Evolutionary conservation across 2,888 invertebrate genomes (phyloP).

Genomic region (Elaeidobius kamerunicus): DNA sequence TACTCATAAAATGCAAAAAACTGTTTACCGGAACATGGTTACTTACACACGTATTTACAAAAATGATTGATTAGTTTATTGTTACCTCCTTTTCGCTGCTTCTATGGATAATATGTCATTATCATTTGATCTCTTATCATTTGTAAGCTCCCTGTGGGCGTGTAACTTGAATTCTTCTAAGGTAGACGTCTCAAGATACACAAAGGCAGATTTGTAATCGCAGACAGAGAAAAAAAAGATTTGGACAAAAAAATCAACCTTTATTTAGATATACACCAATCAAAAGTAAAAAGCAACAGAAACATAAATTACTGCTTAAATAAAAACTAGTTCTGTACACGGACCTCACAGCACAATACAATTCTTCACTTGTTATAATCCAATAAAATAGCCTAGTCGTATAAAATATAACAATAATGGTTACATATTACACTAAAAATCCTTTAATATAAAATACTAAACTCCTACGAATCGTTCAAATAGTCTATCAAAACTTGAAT

Average conservation of each 20-base stretch:
- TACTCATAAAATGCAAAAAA: too few relatives aligned
- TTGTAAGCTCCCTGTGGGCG: too few relatives aligned
- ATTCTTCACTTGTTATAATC: conserved; percentile 20
- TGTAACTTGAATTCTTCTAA: too few relatives aligned
- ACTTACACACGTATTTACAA: too few relatives aligned
- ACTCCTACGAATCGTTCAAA: not conserved
- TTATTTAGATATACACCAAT: conserved; percentile 43
- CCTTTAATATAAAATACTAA: conserved; percentile 7
- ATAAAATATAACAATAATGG: conserved; percentile 1
- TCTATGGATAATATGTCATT: too few relatives aligned
- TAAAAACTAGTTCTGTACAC: conserved; percentile 41
- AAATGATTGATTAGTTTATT: too few relatives aligned
- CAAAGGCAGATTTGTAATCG: too few relatives aligned
- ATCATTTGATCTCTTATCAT: too few relatives aligned
- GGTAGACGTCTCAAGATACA: too few relatives aligned
- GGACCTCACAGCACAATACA: conserved; percentile 22
- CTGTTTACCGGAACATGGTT: too few relatives aligned
- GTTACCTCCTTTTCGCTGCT: too few relatives aligned
- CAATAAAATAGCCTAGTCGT: conserved; percentile 6
- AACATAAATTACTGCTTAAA: conserved; percentile 45
- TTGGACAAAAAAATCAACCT: conserved; percentile 33
- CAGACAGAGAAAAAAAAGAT: conserved; percentile 17
- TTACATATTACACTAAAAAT: not conserved
- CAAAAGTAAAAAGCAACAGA: conserved; percentile 42
- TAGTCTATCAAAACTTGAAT: not conserved